Conservation (phyloP, 1,140 invertebrate species). For the Lysiphlebus fabarum region DNA sequence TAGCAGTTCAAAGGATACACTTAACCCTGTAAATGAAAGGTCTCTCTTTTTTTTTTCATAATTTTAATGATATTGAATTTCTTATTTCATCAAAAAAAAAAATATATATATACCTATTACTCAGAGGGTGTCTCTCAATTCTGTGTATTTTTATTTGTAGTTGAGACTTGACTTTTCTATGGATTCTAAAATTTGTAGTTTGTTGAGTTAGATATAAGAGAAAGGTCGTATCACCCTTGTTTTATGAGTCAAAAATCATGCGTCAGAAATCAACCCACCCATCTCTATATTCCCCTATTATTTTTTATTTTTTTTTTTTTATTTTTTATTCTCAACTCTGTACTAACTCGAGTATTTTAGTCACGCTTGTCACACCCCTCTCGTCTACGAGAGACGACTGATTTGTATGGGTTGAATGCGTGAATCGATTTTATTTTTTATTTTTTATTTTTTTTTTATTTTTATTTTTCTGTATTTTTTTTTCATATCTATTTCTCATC, state of each 20-base stretch:
- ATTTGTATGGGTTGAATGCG: too few species aligned
- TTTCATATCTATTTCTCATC: too few species aligned
- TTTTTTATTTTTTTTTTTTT: neutral
- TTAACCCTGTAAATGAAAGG: constrained; percentile 12
- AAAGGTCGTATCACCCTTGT: constrained; percentile 10
- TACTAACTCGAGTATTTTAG: constrained; percentile 13
- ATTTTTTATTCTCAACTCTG: too few species aligned
- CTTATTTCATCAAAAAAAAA: constrained; percentile 15
- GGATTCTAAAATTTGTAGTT: constrained; percentile 19
- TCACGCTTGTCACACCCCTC: constrained; percentile 17
- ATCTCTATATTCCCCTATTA: neutral
- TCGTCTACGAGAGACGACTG: too few species aligned
- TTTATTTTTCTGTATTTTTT: too few species aligned
- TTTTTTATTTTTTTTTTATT: too few species aligned
- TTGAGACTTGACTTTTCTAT: neutral
- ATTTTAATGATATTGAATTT: constrained; percentile 20
- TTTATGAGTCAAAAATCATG: constrained; percentile 18
- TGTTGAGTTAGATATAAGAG: neutral
- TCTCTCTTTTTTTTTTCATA: constrained; percentile 6
- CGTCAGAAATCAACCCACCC: constrained; percentile 9
- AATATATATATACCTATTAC: too few species aligned
- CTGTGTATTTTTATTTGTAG: too few species aligned
- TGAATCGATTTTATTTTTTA: too few species aligned
- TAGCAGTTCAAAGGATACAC: constrained; percentile 14
- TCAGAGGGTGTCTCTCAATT: too few species aligned